Evolutionary conservation across 2,888 invertebrate genomes (phyloP), one percentile per base, ranked within the genome.

Genomic region (Hyles lineata): DNA sequence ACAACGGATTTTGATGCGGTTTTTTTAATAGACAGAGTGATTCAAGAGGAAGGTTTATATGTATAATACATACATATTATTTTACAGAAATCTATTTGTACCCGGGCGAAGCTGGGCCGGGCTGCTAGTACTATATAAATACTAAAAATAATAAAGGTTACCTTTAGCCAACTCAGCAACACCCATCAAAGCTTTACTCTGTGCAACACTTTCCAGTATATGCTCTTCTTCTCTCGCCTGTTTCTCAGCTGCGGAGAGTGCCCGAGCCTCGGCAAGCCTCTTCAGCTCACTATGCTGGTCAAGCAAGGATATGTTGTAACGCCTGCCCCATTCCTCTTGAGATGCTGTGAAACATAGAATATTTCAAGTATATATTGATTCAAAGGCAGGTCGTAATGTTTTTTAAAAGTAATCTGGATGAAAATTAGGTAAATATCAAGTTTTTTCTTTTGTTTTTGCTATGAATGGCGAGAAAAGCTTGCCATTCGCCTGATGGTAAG

Each of bases 131-230:
- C n/a, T n/a, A n/a, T n/a, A n/a, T n/a, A n/a, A n/a, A n/a, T n/a
- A n/a, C n/a, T n/a, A n/a, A n/a, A n/a, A n/a, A n/a, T n/a, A n/a
- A n/a, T 3, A 71, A 11, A 58, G 5, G 19, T 63, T 80, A 94
- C 99, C 99, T 94, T 99, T 99, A 1, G 99, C 99, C 83, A 99
- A 96, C 92, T 99, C 99, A 50, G 99, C 98, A 0, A 99, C 99
- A 76, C 99, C 99, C 98, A 99, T 99, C 70, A 99, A 91, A 43
- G 99, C 99, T 89, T 98, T 98, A 86, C 98, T 98, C 89, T 99
- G 99, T 0, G 99, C 98, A 0, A 99, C 99, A 93, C 98, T 99
- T 90, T 99, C 99, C 74, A 99, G 92, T 77, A 99, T 99, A 88
- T 99, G 98, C 85, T 99, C 98, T 88, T 99, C 99, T 87, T 99